Evolutionary conservation across 2,888 invertebrate genomes (phyloP).

Genomic region (Spicauda simplicius): DNA sequence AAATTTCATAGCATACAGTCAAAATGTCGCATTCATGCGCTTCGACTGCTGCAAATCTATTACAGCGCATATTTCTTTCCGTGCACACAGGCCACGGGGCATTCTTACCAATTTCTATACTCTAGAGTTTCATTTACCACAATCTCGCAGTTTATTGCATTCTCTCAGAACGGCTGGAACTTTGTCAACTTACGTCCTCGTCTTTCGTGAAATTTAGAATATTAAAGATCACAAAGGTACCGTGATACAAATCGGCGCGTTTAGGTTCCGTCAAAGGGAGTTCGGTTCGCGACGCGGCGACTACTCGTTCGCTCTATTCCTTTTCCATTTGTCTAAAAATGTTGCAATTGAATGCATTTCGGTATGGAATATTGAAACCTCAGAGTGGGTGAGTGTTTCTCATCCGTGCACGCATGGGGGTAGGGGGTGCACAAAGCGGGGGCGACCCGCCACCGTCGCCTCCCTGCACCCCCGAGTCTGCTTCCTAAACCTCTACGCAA

Average conservation of each 20-base stretch:
- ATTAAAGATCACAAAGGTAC: conserved; percentile 51
- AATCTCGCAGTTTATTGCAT: conserved; percentile 3
- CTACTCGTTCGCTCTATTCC: conserved; percentile 43
- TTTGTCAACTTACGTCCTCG: conserved; percentile 25
- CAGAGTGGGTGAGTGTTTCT: conserved; percentile 73
- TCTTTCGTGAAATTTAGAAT: conserved; percentile 36
- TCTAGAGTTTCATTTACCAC: conserved; percentile 6
- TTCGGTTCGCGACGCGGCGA: conserved; percentile 44
- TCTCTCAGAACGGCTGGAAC: not conserved
- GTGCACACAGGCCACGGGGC: not conserved
- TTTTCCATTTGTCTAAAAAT: conserved; percentile 69
- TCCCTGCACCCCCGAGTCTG: conserved; percentile 60
- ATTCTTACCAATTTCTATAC: conserved; percentile 7
- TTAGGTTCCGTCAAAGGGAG: conserved; percentile 58
- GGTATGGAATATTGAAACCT: conserved; percentile 81
- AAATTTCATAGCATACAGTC: not conserved
- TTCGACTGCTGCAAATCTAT: not conserved
- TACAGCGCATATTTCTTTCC: conserved; percentile 3
- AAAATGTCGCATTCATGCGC: not conserved
- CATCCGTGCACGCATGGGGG: conserved; percentile 74
- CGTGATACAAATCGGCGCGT: conserved; percentile 52
- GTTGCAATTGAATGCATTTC: conserved; percentile 78
- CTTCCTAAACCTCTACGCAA: conserved; percentile 83
- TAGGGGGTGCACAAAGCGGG: conserved; percentile 48
- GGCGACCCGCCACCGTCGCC: conserved; percentile 53